Evolutionary conservation across 2,888 invertebrate species (phyloP).

Genomic region (Torymus aiolomorphi): DNA sequence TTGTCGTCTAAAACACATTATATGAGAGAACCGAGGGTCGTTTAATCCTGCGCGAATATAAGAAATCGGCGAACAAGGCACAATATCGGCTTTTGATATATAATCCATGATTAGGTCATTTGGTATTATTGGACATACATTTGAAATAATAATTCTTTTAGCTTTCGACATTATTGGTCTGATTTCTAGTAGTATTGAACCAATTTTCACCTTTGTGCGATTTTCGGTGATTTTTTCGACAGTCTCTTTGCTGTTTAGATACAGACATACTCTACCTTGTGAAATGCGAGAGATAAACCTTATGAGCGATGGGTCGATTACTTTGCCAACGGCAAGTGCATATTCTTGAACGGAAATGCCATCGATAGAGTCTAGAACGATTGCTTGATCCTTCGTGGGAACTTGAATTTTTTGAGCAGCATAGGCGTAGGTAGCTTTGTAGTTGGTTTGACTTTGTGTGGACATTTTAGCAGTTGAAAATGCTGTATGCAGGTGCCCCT

Average conservation of each 20-base stretch:
- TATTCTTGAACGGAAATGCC: conserved; percentile 3
- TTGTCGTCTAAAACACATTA: neutral
- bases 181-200: too few species aligned
- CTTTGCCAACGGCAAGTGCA: neutral
- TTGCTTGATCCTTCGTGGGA: conserved; percentile 25
- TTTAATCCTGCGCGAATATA: neutral
- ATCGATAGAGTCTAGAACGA: conserved; percentile 5
- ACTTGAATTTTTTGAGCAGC: neutral
- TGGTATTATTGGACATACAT: too few species aligned
- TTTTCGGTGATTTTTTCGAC: too few species aligned
- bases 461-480: too few species aligned
- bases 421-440: neutral
- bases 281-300: conserved; percentile 2
- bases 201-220: too few species aligned
- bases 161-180: too few species aligned
- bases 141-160: too few species aligned
- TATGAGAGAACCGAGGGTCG: neutral
- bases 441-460: neutral
- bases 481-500: neutral
- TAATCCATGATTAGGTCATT: too few species aligned
- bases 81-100: too few species aligned
- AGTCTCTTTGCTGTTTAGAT: neutral
- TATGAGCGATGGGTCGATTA: conserved; percentile 1
- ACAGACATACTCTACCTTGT: neutral
- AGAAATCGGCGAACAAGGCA: too few species aligned